Base-by-base conservation (phyloP, 2,888 invertebrate genomes). In the Drosophila rubida region DNA sequence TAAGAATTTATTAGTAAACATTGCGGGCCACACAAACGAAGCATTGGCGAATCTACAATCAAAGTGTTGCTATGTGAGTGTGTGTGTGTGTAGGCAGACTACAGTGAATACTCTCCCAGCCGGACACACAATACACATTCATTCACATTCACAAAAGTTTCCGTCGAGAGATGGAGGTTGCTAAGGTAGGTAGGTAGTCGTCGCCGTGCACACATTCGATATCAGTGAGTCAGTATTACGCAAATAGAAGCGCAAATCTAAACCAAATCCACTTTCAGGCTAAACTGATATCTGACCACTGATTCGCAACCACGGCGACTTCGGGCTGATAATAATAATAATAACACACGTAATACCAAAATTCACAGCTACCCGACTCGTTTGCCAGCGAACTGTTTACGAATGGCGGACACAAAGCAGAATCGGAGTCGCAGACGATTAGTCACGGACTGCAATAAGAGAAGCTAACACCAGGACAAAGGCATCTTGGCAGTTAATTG, bases 1-100 rank as follows among this genome's bases (percentile, higher is more conserved):
- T 58, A 73, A 73, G 39, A 73, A 65, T 60, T 44, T 73, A 71
- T 82, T 66, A 62, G 66, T 74, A 70, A 76, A 76, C 46, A 71
- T 62, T 65, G 71, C 61, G 71, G 53, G 35, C 71, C 55, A 75
- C 42, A 53, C 41, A 32, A n/a, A 32, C 37, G 16, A 35, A 58
- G 42, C 41, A 41, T 73, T 73, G 60, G 50, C 76, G 76, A 45
- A 49, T 19, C 65, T 41, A 65, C 53, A 70, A 44, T 50, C 25
- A 6, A 4, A 13, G 13, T 22, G 25, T 32, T 16, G 41, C 22
- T 11, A 9, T n/a, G 27, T 41, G 53, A 27, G 27, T 41, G 45
- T 49, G 25, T 59, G 44, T 35, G 25, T 57, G 37, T 46, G 50
- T 42, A 46, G 27, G 51, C 51, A 66, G 45, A 41, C 41, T 8